Evolutionary conservation across 2,888 invertebrate species (phyloP).

Genomic region (Drosophila merina): DNA sequence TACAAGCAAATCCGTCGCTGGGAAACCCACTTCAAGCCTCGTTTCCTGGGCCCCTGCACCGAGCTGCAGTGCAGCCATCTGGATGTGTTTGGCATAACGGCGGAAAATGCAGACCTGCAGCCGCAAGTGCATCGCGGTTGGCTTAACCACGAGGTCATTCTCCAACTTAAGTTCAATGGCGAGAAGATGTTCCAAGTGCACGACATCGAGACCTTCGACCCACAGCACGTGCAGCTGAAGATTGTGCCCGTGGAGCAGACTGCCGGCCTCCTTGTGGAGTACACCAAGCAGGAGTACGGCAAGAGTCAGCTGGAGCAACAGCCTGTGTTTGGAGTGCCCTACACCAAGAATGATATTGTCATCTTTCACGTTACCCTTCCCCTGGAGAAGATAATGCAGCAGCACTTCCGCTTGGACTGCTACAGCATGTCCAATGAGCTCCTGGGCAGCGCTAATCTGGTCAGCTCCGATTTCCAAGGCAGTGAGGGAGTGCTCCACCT

Average conservation of each 20-base stretch:
- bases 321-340: conserved; percentile 67
- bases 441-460: conserved; percentile 93
- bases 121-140: conserved; percentile 90
- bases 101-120: conserved; percentile 36
- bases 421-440: conserved; percentile 84
- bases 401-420: conserved; percentile 67
- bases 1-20: conserved; percentile 82
- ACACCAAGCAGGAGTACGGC: conserved; percentile 76
- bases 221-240: conserved; percentile 84
- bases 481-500: conserved; percentile 91
- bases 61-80: conserved; percentile 50
- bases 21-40: conserved; percentile 85
- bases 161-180: conserved; percentile 91
- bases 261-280: conserved; percentile 73
- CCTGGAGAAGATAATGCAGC: conserved; percentile 51
- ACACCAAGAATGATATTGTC: conserved; percentile 76
- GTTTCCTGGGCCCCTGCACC: conserved; percentile 57
- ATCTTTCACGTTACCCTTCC: conserved; percentile 81
- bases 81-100: conserved; percentile 60
- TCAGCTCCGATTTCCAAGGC: conserved; percentile 90
- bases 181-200: conserved; percentile 88
- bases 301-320: conserved; percentile 74
- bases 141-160: conserved; percentile 89
- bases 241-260: conserved; percentile 76
- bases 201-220: conserved; percentile 85